phyloP scores from a whole-genome alignment of 2,888 invertebrate genomes.

The Deilephila elpenor region DNA sequence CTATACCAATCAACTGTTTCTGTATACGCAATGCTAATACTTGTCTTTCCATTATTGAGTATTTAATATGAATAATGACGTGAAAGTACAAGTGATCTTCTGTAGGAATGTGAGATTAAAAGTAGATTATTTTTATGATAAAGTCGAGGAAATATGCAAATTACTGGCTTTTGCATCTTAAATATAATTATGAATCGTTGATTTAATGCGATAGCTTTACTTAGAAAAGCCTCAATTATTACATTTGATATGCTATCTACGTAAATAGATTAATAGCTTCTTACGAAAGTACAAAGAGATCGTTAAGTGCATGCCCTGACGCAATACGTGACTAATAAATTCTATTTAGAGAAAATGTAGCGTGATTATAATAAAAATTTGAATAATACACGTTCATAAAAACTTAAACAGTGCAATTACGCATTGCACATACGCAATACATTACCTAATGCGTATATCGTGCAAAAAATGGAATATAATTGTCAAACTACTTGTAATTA shows the following conservation, averaged over 20 bases:
- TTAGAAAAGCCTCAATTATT: neutral
- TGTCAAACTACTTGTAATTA: neutral
- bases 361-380: neutral
- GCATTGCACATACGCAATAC: too few relatives aligned
- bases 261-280: too few relatives aligned
- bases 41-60: neutral
- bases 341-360: neutral
- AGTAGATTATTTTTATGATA: neutral
- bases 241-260: too few relatives aligned
- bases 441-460: too few relatives aligned
- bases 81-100: neutral
- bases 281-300: too few relatives aligned
- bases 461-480: too few relatives aligned
- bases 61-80: neutral
- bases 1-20: too few relatives aligned
- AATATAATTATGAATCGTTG: neutral
- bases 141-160: neutral
- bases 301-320: too few relatives aligned
- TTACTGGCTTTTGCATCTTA: neutral
- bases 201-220: neutral
- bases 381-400: too few relatives aligned
- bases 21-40: too few relatives aligned
- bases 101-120: neutral
- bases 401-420: too few relatives aligned
- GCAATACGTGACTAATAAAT: too few relatives aligned